Evolutionary conservation across 2,888 invertebrate genomes (phyloP).

Genomic region (Sminthurinus aureus): DNA sequence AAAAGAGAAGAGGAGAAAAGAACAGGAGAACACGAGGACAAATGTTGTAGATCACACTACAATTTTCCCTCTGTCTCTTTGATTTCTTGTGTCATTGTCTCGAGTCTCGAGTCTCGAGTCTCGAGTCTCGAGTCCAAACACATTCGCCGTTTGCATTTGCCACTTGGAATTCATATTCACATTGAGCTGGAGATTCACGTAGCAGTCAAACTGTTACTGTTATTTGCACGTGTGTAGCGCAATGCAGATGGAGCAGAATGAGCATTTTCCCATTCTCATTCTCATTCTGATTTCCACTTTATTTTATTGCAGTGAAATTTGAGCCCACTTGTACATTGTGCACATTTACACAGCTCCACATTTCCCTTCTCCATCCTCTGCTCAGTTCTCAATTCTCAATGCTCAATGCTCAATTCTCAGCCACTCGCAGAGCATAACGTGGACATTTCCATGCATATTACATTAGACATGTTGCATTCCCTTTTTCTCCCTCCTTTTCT

Average conservation of each 20-base stretch:
- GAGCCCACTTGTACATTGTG: background rate
- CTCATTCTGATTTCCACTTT: constrained; percentile 17
- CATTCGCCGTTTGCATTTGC: background rate
- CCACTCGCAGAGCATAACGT: background rate
- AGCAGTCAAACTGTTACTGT: background rate
- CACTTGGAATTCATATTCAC: background rate
- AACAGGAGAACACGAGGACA: background rate
- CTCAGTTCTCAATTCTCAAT: too few species aligned
- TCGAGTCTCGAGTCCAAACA: too few species aligned
- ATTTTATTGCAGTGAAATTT: constrained; percentile 15
- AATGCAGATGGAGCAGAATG: background rate
- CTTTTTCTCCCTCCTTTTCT: too few species aligned
- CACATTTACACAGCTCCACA: too few species aligned
- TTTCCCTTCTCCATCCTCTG: too few species aligned
- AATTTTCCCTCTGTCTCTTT: background rate
- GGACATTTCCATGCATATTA: too few species aligned
- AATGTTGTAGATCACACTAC: background rate
- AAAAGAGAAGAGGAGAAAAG: background rate
- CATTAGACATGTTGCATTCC: too few species aligned
- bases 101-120: too few species aligned
- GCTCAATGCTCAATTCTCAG: background rate
- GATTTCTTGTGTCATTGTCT: background rate
- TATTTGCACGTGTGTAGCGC: constrained; percentile 8
- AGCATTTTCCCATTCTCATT: background rate
- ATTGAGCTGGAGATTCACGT: background rate